Evolutionary conservation across 2,113 vertebrate genomes (phyloP).

Genomic region (Lutjanus erythropterus): DNA sequence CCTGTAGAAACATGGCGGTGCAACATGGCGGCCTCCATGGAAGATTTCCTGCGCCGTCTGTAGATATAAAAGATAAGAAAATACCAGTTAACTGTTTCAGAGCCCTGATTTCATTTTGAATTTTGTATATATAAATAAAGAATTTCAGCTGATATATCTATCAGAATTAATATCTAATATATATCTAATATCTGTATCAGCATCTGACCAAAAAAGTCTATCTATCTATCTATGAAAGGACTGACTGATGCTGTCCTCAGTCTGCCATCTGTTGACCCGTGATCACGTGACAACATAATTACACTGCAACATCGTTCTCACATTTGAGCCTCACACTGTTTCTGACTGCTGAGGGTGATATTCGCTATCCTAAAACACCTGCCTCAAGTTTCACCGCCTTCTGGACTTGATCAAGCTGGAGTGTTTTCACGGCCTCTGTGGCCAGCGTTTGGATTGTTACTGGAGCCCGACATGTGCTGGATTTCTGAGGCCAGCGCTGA

Average conservation of each 20-base stretch:
- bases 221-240: too few relatives aligned
- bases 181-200: too few relatives aligned
- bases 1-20: too few relatives aligned
- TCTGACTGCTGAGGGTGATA: not conserved
- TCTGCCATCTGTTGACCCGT: not conserved
- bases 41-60: too few relatives aligned
- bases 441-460: not conserved
- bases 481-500: not conserved
- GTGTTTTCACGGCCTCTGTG: not conserved
- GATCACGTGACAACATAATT: not conserved
- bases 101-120: too few relatives aligned
- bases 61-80: too few relatives aligned
- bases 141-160: too few relatives aligned
- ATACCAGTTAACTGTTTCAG: too few relatives aligned
- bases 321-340: not conserved
- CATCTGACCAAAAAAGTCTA: too few relatives aligned
- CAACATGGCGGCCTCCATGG: too few relatives aligned
- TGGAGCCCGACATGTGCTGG: not conserved
- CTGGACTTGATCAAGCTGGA: not conserved
- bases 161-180: too few relatives aligned
- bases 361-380: not conserved
- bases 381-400: not conserved
- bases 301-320: not conserved
- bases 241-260: not conserved
- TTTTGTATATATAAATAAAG: too few relatives aligned